phyloP scores from a whole-genome alignment of 2,888 invertebrate species.

The Troides helena region DNA sequence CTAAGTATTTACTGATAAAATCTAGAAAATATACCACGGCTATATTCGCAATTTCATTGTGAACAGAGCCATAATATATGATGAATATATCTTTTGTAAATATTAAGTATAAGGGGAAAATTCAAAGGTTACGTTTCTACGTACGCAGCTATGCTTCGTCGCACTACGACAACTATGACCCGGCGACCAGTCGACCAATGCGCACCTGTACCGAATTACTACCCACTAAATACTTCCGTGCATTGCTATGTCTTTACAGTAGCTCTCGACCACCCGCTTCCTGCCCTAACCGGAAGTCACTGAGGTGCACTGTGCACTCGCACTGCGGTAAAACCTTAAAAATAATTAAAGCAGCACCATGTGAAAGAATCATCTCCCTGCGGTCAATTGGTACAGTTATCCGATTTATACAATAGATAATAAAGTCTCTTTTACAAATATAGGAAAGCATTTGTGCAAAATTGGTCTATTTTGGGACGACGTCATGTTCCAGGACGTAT shows the following conservation, averaged over 20 bases:
- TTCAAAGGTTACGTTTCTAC: not conserved
- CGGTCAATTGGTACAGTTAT: slow-evolving; percentile 30
- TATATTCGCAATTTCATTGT: no score
- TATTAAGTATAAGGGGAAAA: no score
- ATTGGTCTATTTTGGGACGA: slow-evolving; percentile 42
- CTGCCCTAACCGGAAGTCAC: no score
- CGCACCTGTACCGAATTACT: slow-evolving; percentile 5
- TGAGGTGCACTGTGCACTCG: slow-evolving; percentile 6
- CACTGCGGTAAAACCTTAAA: slow-evolving; percentile 31
- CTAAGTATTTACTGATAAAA: no score
- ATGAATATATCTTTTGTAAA: no score
- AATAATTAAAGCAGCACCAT: slow-evolving; percentile 33
- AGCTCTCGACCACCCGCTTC: no score
- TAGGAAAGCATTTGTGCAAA: slow-evolving; percentile 33
- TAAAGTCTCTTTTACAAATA: slow-evolving; percentile 25
- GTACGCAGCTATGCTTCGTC: slow-evolving; percentile 25
- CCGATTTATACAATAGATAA: slow-evolving; percentile 19
- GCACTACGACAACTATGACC: slow-evolving; percentile 18
- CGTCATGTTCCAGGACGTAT: slow-evolving; percentile 34
- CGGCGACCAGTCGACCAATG: slow-evolving; percentile 18
- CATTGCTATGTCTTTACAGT: not conserved
- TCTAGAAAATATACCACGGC: no score
- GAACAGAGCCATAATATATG: no score
- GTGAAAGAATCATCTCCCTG: slow-evolving; percentile 32
- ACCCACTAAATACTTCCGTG: not conserved